Base-by-base conservation (phyloP, 1,140 invertebrate species). In the Nixonia krombeini region DNA sequence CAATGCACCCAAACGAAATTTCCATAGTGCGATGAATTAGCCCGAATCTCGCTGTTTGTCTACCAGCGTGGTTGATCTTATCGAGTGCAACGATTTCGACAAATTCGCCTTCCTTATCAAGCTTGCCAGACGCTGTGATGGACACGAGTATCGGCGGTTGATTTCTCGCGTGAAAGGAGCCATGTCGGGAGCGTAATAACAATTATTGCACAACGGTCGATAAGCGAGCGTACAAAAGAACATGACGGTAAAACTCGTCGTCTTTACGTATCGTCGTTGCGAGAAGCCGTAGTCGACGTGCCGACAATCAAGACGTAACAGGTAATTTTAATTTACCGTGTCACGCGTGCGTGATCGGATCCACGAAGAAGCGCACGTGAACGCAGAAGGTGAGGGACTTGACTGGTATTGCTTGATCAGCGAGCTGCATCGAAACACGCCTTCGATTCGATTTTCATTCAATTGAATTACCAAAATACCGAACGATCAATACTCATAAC, bases 151-250 rank as follows among this genome's bases (percentile, higher is more conserved):
- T 59, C 18, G 23, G 15, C 6, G 21, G 12, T 46, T 29, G 45
- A 51, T 59, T 59, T 41, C 40, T 51, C 21, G 13, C 29, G 12
- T 51, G 56, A 59, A 59, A 45, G 56, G 37, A 45, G n/a, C n/a
- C n/a, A n/a, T n/a, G n/a, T n/a, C n/a, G n/a, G n/a, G n/a, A n/a
- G 21, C 21, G 29, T 44, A 45, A 51, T 50, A 40, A 51, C 47
- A 59, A 59, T 51, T 45, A 59, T 59, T 59, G 46, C 56, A 4
- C 47, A 51, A 59, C 21, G 6, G 29, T 51, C 38, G 31, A 59
- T 51, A 28, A 51, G 45, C 47, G 40, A 45, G 40, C 17, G 46
- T 51, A 59, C 40, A 45, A 51, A 59, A 59, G 46, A 58, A 57
- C 55, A 57, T 41, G 44, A 57, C 42, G 46, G 26, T 50, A 50